Evolutionary conservation across 30 jellyfish, hydroid and myxozoan species (phyloP).

Genomic region (Mastigias papua): DNA sequence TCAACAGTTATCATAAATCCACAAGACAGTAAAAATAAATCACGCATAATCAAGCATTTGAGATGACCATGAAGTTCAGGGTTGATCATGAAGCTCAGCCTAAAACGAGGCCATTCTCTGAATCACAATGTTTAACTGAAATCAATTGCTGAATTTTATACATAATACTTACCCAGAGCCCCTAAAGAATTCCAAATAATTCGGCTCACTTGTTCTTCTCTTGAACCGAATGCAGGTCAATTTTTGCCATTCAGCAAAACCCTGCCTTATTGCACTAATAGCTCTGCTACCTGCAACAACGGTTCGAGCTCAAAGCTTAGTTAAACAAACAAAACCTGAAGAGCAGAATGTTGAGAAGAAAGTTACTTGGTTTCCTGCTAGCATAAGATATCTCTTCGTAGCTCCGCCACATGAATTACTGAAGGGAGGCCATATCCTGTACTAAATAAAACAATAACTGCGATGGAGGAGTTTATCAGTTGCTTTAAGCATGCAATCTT

Average conservation of each 20-base stretch:
- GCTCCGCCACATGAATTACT: too few species aligned
- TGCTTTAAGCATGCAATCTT: too few species aligned
- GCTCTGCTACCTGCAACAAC: constrained; percentile 29
- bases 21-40: too few species aligned
- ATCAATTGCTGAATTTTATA: background rate
- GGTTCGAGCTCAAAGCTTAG: background rate
- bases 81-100: too few species aligned
- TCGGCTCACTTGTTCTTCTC: constrained; percentile 52
- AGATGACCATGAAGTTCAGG: too few species aligned
- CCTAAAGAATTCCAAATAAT: constrained; percentile 70
- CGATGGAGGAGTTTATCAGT: too few species aligned
- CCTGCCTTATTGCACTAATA: constrained; percentile 45
- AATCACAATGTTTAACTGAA: background rate
- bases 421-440: too few species aligned
- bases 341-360: background rate
- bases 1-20: too few species aligned
- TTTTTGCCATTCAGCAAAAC: constrained; percentile 74
- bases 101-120: background rate
- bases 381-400: background rate
- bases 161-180: constrained; percentile 55
- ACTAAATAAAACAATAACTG: too few species aligned
- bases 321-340: background rate
- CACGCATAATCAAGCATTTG: too few species aligned
- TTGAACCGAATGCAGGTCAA: constrained; percentile 76
- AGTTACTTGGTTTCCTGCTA: background rate